These are phyloP conservation scores for Leucophenga maculata DNA, from an alignment of 2,888 invertebrate species.

Conservation along the genomic window DNA sequence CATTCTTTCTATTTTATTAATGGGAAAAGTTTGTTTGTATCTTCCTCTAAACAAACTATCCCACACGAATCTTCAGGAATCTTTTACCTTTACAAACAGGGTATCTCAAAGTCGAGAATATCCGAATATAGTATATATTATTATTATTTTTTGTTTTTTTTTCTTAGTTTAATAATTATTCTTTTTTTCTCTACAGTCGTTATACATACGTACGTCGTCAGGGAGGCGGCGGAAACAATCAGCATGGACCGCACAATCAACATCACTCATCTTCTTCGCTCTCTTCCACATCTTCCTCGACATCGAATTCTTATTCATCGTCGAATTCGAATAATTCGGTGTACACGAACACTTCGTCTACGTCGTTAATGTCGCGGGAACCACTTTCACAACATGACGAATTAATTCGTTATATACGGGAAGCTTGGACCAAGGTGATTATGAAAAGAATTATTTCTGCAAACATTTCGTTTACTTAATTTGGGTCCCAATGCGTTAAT, in stretches of 20 bases:
- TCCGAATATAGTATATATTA: constrained; percentile 33
- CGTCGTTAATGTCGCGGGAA: constrained; percentile 51
- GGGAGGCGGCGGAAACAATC: constrained; percentile 46
- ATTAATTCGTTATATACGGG: constrained; percentile 84
- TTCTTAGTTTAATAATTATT: constrained; percentile 7
- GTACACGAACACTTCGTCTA: constrained; percentile 45
- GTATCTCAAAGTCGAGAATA: no score
- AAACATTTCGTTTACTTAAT: background rate
- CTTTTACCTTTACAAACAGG: no score
- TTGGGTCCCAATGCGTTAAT: background rate
- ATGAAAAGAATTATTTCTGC: background rate
- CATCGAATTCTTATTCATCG: constrained; percentile 41
- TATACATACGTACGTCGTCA: constrained; percentile 69
- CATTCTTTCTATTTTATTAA: no score
- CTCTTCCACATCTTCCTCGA: constrained; percentile 46
- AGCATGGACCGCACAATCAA: constrained; percentile 52
- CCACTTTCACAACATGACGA: constrained; percentile 78
- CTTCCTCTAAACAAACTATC: no score
- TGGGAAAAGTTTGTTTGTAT: no score
- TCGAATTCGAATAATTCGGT: constrained; percentile 54
- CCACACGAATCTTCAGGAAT: no score
- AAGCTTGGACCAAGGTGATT: constrained; percentile 81
- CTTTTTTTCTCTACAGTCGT: constrained; percentile 51
- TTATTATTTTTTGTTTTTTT: constrained; percentile 26
- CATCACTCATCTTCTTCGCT: constrained; percentile 58